Evolutionary conservation across 2,797 vertebrate species (phyloP).

Genomic region (Tadarida brasiliensis): DNA sequence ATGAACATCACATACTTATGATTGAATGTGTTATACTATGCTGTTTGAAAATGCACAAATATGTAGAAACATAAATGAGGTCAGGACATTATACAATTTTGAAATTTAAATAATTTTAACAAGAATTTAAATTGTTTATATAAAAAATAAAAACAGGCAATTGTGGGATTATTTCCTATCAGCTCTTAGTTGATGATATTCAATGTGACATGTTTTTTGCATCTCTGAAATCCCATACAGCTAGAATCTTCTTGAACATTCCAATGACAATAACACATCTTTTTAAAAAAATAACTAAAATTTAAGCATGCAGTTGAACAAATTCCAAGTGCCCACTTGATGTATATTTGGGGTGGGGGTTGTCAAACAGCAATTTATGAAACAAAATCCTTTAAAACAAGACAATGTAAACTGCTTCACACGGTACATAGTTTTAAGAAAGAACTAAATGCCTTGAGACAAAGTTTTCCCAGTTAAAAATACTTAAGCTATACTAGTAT

Average conservation of each 20-base stretch:
- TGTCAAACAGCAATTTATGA: not conserved
- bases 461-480: not conserved
- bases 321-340: not conserved
- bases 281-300: not conserved
- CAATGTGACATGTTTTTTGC: not conserved
- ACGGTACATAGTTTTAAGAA: conserved; percentile 2
- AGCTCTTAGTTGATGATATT: not conserved
- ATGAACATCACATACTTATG: not conserved
- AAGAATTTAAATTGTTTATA: not conserved
- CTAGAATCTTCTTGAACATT: not conserved
- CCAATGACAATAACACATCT: not conserved
- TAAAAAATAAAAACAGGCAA: not conserved
- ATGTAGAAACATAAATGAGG: not conserved
- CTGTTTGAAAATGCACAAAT: not conserved
- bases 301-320: not conserved
- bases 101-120: not conserved
- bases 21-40: not conserved
- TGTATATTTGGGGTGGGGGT: not conserved
- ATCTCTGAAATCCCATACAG: not conserved
- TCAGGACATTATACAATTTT: not conserved
- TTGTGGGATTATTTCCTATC: not conserved
- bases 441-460: not conserved
- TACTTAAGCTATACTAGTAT: not conserved
- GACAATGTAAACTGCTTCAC: not conserved
- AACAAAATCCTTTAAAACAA: not conserved